These are phyloP conservation scores for Macaria liturata DNA, from an alignment of 2,888 invertebrate species.

Conservation along the genomic window DNA sequence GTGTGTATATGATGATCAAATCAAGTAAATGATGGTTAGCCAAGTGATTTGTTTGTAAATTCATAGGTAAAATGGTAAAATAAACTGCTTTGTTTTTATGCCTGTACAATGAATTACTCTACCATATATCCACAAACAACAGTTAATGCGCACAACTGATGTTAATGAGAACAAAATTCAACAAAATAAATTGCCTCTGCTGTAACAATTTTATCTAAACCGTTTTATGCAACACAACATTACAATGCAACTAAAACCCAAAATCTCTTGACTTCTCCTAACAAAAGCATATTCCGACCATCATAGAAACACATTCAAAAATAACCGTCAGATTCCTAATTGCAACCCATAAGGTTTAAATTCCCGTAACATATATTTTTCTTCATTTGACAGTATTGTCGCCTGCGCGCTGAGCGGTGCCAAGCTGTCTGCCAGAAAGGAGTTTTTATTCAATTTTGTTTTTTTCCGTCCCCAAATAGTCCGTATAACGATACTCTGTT, in stretches of 20 bases:
- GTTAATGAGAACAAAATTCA: too few relatives aligned
- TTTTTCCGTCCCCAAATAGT: constrained; percentile 45
- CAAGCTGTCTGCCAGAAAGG: constrained; percentile 66
- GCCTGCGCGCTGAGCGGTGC: constrained; percentile 66
- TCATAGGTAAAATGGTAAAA: too few relatives aligned
- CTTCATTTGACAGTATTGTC: constrained; percentile 45
- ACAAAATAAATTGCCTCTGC: background rate
- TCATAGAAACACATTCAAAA: background rate
- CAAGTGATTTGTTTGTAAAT: background rate
- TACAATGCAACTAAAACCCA: background rate
- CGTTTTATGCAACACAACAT: too few relatives aligned
- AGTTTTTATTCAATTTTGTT: constrained; percentile 50
- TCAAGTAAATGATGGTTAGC: background rate
- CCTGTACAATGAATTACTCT: background rate
- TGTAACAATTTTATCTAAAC: background rate
- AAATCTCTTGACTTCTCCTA: constrained; percentile 15
- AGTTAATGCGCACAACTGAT: background rate
- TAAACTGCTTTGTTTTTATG: background rate
- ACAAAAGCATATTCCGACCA: constrained; percentile 16
- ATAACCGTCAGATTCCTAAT: constrained; percentile 11
- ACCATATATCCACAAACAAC: background rate
- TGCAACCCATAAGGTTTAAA: constrained; percentile 32
- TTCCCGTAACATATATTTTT: constrained; percentile 17
- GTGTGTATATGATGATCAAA: background rate
- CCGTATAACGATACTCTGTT: constrained; percentile 53